Evolutionary conservation across 2,113 vertebrate genomes (phyloP).

Genomic region (Ptychochromis oligacanthus): DNA sequence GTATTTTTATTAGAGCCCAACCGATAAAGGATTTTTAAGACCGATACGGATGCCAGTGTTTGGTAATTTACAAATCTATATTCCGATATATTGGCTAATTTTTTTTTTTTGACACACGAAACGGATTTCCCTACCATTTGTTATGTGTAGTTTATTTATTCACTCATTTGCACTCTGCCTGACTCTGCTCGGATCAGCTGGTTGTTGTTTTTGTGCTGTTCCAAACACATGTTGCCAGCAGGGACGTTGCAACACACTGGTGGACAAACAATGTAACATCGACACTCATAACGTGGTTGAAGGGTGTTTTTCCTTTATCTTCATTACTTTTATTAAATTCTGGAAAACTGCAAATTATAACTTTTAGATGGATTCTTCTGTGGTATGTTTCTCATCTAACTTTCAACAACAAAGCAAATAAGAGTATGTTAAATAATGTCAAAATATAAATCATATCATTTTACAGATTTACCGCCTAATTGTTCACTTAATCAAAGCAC

Average conservation of each 20-base stretch:
- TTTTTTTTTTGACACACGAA: background rate
- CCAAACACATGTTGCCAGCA: background rate
- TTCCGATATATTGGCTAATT: too few relatives aligned
- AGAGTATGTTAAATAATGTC: background rate
- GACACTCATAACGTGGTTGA: background rate
- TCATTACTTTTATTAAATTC: background rate
- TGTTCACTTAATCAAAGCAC: background rate
- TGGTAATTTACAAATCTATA: background rate
- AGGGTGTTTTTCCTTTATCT: background rate
- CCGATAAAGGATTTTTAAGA: too few relatives aligned
- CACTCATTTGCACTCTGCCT: background rate
- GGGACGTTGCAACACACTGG: background rate
- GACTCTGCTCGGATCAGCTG: background rate
- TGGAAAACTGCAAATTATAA: background rate
- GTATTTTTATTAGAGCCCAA: too few relatives aligned
- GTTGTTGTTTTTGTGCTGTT: background rate
- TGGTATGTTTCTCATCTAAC: background rate
- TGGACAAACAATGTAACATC: background rate
- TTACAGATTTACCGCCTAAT: too few relatives aligned
- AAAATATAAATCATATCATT: background rate
- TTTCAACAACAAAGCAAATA: background rate
- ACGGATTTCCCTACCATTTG: too few relatives aligned
- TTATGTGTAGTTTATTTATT: background rate
- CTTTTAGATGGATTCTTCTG: background rate
- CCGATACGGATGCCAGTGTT: fast-evolving